Conservation (phyloP, 1,140 invertebrate genomes). For the Micrasema minimum region DNA sequence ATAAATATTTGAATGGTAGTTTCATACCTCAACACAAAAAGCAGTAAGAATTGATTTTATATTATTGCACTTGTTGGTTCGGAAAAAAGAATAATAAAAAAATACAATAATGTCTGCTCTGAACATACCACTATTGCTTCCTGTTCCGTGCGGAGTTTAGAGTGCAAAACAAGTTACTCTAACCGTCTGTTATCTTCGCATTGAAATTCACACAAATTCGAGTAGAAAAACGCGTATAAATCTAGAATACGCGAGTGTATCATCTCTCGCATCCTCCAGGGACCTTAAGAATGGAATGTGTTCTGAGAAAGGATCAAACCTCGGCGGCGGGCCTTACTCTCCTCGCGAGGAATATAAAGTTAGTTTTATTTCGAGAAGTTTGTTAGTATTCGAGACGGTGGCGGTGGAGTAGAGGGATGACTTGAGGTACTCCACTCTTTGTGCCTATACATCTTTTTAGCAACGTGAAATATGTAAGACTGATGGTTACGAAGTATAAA, state of each 20-base stretch:
- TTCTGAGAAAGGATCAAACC: constrained; percentile 48
- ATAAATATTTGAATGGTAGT: too few relatives aligned
- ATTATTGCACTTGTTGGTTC: not conserved
- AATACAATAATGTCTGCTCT: not conserved
- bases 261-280: not conserved
- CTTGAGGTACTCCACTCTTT: not conserved
- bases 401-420: constrained; percentile 3
- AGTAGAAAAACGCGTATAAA: not conserved
- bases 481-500: too few relatives aligned
- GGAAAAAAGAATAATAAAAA: constrained; percentile 1
- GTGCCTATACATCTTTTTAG: too few relatives aligned
- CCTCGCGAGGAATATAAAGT: constrained; percentile 46
- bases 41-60: constrained; percentile 3
- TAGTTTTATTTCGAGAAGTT: constrained; percentile 46
- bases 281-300: constrained; percentile 47
- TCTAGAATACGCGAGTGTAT: constrained; percentile 3
- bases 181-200: not conserved
- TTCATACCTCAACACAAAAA: too few relatives aligned
- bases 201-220: constrained; percentile 15
- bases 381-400: constrained; percentile 39
- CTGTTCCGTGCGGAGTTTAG: not conserved
- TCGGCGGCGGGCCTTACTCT: constrained; percentile 39
- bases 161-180: not conserved
- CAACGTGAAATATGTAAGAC: too few relatives aligned
- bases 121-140: not conserved